Evolutionary conservation across 2,888 invertebrate species (phyloP).

Genomic region (Drosophila cognata): DNA sequence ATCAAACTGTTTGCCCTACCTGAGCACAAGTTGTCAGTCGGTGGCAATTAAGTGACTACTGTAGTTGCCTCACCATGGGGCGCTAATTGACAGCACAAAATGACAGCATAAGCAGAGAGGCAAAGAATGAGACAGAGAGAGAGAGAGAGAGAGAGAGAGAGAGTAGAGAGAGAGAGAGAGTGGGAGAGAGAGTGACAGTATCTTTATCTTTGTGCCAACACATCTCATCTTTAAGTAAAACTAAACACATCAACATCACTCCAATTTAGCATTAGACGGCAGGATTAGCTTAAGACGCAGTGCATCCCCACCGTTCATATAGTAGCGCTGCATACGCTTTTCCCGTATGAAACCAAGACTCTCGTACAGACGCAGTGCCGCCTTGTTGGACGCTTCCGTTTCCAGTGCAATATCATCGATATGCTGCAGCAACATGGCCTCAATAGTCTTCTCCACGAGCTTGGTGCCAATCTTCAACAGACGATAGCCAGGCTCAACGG

Average conservation of each 20-base stretch:
- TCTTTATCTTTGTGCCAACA: constrained; percentile 3
- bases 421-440: constrained; percentile 97
- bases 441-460: constrained; percentile 59
- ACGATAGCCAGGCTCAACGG: constrained; percentile 65
- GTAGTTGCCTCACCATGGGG: constrained; percentile 61
- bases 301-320: constrained; percentile 99
- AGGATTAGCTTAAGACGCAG: constrained; percentile 97
- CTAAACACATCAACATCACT: background rate
- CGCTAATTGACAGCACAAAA: constrained; percentile 67
- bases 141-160: background rate
- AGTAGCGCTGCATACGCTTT: constrained; percentile 98
- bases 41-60: constrained; percentile 20
- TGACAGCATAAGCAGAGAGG: background rate
- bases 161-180: background rate
- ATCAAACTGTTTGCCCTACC: constrained; percentile 48
- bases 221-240: background rate
- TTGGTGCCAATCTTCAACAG: constrained; percentile 48
- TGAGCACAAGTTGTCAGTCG: constrained; percentile 12
- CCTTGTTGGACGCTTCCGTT: constrained; percentile 99
- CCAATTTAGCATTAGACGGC: constrained; percentile 84
- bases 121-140: background rate
- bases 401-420: constrained; percentile 99
- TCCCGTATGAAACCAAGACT: constrained; percentile 99
- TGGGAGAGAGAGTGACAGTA: background rate
- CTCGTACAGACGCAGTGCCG: constrained; percentile 97